Evolutionary conservation across 2,888 invertebrate species (phyloP).

Genomic region (Schizotus pectinicornis): DNA sequence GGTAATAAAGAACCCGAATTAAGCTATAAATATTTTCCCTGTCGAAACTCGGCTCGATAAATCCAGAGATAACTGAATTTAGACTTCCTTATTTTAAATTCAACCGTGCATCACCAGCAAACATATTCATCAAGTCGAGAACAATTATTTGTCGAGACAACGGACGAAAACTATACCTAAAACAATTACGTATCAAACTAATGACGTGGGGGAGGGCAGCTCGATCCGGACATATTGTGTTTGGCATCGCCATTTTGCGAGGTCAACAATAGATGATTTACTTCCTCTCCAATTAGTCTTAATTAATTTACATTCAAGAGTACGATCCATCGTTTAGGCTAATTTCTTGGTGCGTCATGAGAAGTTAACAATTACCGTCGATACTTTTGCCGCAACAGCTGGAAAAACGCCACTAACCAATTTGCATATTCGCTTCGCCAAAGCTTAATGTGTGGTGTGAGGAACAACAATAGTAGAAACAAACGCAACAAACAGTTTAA

Average conservation of each 20-base stretch:
- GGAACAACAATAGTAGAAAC: not conserved
- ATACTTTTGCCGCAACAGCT: not conserved
- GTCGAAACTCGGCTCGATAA: slow-evolving; percentile 56
- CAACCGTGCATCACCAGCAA: slow-evolving; percentile 5
- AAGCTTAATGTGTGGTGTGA: not conserved
- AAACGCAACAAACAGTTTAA: slow-evolving; percentile 3
- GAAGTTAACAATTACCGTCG: not conserved
- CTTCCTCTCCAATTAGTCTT: slow-evolving; percentile 41
- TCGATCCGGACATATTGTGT: slow-evolving; percentile 20
- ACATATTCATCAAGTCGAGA: not conserved
- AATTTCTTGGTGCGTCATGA: not conserved
- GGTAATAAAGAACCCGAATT: slow-evolving; percentile 55
- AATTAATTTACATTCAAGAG: slow-evolving; percentile 41
- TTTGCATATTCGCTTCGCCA: not conserved
- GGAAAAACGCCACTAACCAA: not conserved
- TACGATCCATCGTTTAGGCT: slow-evolving; percentile 31
- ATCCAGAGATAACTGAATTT: slow-evolving; percentile 51
- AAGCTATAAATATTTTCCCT: slow-evolving; percentile 56
- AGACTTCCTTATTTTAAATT: slow-evolving; percentile 22
- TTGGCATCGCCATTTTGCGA: slow-evolving; percentile 29
- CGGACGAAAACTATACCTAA: slow-evolving; percentile 1
- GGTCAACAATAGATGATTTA: slow-evolving; percentile 35
- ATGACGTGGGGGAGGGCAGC: slow-evolving; percentile 13
- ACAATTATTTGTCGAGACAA: slow-evolving; percentile 1
- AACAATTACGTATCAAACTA: slow-evolving; percentile 17